These are phyloP conservation scores for Megaceryle maxima DNA, from an alignment of 2,113 vertebrate genomes.

Conservation along the genomic window DNA sequence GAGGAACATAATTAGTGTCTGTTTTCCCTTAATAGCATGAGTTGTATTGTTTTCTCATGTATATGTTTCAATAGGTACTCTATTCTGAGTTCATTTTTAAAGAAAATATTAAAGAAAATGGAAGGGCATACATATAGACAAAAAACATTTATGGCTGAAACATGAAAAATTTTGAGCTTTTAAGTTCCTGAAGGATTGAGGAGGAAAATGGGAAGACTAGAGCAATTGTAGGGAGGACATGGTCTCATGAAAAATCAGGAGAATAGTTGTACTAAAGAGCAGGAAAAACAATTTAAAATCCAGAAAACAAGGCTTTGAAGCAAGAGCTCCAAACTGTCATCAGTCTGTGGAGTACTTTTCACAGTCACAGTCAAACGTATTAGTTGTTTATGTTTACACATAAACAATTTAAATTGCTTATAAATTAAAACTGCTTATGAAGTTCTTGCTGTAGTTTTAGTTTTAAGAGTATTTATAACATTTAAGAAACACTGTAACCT, in stretches of 20 bases:
- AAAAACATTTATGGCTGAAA: neutral
- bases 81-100: neutral
- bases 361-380: neutral
- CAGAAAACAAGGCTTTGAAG: neutral
- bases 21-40: neutral
- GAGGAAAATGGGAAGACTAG: neutral
- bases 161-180: neutral
- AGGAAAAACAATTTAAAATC: neutral
- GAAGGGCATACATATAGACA: neutral
- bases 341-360: neutral
- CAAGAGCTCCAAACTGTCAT: neutral
- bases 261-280: neutral
- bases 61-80: neutral
- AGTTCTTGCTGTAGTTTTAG: neutral
- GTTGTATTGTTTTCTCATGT: neutral
- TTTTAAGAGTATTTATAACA: neutral
- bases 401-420: constrained; percentile 14
- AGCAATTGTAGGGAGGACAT: neutral
- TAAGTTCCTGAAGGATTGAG: neutral
- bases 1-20: neutral
- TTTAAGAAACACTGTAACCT: neutral
- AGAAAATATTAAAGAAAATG: neutral
- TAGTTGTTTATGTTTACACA: neutral
- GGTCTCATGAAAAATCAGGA: neutral
- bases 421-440: neutral